Evolutionary conservation across 2,888 invertebrate species (phyloP), one percentile per base, ranked within the genome.

Genomic region (Tinea trinotella): DNA sequence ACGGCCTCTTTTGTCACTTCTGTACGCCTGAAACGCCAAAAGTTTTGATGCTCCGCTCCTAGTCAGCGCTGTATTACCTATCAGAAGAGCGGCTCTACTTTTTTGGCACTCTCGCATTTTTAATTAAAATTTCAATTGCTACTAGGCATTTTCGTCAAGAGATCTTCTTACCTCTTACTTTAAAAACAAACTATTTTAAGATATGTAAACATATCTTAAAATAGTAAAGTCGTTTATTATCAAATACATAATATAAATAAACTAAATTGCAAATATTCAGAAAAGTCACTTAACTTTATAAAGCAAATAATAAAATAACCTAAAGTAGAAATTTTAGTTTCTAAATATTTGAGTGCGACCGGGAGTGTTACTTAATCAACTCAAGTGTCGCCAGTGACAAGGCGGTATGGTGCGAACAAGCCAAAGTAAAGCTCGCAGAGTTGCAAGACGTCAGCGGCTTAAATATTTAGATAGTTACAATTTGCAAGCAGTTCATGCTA

Each of bases 241-340:
- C n/a, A n/a, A n/a, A n/a, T n/a, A n/a, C n/a, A n/a, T n/a, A n/a
- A n/a, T n/a, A n/a, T n/a, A n/a, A n/a, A n/a, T n/a, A n/a, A n/a
- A n/a, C n/a, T n/a, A n/a, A n/a, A n/a, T n/a, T n/a, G 2, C 19
- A 20, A 36, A 20, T n/a, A 44, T 2, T 6, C 17, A 5, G 13
- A 9, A 53, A 53, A 53, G 15, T 53, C 18, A 17, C 35, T 52
- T 24, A 7, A 52, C 34, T 18, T 52, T 52, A 52, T 3, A 35
- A 10, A 35, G 15, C 30, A 30, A 40, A 40, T 40, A 40, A 40
- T 40, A 40, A 12, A 40, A 40, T 13, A 2, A 7, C 7, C 7
- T 40, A 15, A 40, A 40, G 40, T 15, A 15, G 15, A 40, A 6
- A 46, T 19, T 46, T 46, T 19, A 9, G 15, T 10, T 46, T 46